These are phyloP conservation scores for Alosa sapidissima DNA, from an alignment of 2,797 vertebrate species.

Conservation along the genomic window DNA sequence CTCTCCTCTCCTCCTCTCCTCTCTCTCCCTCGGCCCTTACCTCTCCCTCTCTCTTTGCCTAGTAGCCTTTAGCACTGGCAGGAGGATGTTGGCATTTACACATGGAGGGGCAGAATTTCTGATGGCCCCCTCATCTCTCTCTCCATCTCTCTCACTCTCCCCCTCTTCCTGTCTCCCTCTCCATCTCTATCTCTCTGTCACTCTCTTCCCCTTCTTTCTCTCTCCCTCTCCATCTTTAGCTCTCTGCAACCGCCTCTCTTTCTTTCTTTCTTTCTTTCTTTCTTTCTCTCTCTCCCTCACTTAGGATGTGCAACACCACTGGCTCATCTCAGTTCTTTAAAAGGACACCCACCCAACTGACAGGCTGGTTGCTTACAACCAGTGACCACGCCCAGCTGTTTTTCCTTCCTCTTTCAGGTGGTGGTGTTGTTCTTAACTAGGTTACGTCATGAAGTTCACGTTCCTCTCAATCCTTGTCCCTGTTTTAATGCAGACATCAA, in stretches of 20 bases:
- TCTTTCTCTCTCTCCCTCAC: background rate
- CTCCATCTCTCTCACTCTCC: background rate
- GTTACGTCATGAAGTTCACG: background rate
- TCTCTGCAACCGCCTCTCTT: background rate
- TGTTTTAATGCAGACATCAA: background rate
- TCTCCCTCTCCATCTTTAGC: background rate
- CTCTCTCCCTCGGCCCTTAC: background rate
- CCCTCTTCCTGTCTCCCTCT: too few relatives aligned
- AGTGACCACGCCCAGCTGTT: constrained; percentile 10
- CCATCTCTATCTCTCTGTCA: background rate
- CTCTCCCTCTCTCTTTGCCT: background rate
- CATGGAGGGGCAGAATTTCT: constrained; percentile 18
- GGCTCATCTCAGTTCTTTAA: background rate
- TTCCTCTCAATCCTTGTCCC: background rate
- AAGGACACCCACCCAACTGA: background rate
- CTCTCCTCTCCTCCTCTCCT: too few relatives aligned
- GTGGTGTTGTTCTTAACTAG: background rate
- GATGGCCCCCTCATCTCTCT: background rate
- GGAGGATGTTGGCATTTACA: constrained; percentile 22
- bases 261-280: background rate
- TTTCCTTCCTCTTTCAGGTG: background rate
- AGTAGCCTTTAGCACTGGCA: background rate
- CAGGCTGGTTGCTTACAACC: background rate
- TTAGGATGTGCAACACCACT: background rate
- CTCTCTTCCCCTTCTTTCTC: background rate